Percentiles rank a stretch among this genome's conserved stretches.
Evolutionary conservation across 2,797 vertebrate genomes (phyloP).

Genomic region (Chloroceryle amazona): DNA sequence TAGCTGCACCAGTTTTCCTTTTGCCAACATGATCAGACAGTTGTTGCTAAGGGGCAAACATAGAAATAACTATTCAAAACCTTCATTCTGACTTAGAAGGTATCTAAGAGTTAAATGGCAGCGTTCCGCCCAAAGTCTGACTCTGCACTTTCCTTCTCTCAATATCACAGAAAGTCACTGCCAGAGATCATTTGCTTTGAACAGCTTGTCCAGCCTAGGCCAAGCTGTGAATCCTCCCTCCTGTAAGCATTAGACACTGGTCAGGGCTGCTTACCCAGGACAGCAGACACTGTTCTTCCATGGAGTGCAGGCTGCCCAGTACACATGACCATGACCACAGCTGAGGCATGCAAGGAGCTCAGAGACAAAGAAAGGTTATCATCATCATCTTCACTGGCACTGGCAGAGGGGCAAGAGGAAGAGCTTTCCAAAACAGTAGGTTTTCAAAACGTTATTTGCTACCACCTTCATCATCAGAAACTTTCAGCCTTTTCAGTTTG

Average conservation of each 20-base stretch:
- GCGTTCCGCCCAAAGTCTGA: not conserved
- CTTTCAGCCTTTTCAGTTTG: not conserved
- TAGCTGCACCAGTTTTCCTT: not conserved
- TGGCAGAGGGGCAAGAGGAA: not conserved
- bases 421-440: not conserved
- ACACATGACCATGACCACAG: not conserved
- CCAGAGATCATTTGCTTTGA: not conserved
- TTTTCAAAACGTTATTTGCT: not conserved
- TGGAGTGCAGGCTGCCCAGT: not conserved
- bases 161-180: not conserved
- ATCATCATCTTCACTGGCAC: rapidly evolving
- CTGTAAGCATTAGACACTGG: not conserved
- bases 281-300: not conserved
- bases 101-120: not conserved
- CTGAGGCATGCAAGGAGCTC: not conserved
- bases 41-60: not conserved
- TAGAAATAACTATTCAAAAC: not conserved
- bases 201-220: not conserved
- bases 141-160: not conserved
- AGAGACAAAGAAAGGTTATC: not conserved
- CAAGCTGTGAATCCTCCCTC: not conserved
- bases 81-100: not conserved
- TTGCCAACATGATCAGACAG: not conserved
- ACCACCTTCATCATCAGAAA: not conserved
- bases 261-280: not conserved